Base-by-base conservation (phyloP, 2,888 invertebrate genomes). In the Pristionchus entomophagus region DNA sequence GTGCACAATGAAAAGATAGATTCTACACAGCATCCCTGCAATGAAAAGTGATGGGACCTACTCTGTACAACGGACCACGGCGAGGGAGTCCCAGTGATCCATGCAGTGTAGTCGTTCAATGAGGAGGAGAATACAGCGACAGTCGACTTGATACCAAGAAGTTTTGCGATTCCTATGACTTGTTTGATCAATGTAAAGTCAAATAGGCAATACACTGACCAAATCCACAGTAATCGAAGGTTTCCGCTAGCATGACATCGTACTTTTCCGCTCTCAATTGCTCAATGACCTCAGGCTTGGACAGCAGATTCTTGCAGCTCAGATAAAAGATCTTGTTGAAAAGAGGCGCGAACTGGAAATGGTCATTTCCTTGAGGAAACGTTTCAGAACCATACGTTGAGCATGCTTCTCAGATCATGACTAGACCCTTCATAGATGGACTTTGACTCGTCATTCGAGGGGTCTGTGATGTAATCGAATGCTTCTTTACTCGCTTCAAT, bases 291-390 rank as follows among this genome's bases (percentile, higher is more conserved):
- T 53, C 78, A 4, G 73, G n/a, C 5, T 73, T 73, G 2, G 73
- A 38, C 14, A 73, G 26, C 14, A 73, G 26, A 45, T 73, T 38
- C 26, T 38, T 41, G 41, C 73, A 73, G 26, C 41, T 38, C 35
- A 73, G 41, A 26, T 73, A 73, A 41, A 73, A 73, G n/a, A 73
- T 38, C 45, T 73, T 73, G 73, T 45, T 73, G 73, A 73, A 73
- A 3, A 73, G 26, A n/a, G 73, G 73, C 22, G 41, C 73, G 41
- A 73, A 73, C 73, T 73, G 41, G 19, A 41, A 32, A 22, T 35
- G 26, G 26, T n/a, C n/a, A n/a, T n/a, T n/a, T n/a, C n/a, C n/a
- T n/a, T n/a, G n/a, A n/a, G n/a, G n/a, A n/a, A 35, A 14, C 12
- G 3, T n/a, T n/a, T 4, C 3, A 12, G 32, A n/a, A 38, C n/a